These are phyloP conservation scores for Luperina nickerlii DNA, from an alignment of 2,888 invertebrate genomes.

Conservation along the genomic window DNA sequence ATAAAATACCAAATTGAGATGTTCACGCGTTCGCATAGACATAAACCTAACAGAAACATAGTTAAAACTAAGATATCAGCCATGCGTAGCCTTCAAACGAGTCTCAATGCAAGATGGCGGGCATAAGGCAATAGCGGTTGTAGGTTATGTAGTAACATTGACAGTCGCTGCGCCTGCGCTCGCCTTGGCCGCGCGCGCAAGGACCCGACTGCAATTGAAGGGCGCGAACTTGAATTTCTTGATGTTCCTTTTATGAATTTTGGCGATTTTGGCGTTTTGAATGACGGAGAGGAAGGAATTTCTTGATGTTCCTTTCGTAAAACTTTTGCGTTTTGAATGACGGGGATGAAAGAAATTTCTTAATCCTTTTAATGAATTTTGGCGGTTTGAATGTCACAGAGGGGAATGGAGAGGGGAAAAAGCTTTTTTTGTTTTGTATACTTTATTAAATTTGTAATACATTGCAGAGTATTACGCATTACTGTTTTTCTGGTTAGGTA, in stretches of 20 bases:
- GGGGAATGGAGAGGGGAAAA: background rate
- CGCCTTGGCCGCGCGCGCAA: conserved; percentile 84
- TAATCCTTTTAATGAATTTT: conserved; percentile 42
- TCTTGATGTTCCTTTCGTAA: background rate
- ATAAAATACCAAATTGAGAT: conserved; percentile 32
- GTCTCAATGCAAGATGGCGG: conserved; percentile 81
- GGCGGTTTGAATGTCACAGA: background rate
- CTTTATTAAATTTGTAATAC: background rate
- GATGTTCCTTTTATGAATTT: conserved; percentile 51
- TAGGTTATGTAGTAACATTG: conserved; percentile 87
- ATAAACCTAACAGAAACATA: conserved; percentile 53
- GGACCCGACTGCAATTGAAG: conserved; percentile 77
- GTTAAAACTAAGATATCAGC: conserved; percentile 66
- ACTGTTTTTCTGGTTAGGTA: background rate
- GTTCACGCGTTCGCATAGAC: conserved; percentile 24
- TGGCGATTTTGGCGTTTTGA: conserved; percentile 18
- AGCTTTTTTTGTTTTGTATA: background rate
- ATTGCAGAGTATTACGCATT: background rate
- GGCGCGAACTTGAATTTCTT: conserved; percentile 75
- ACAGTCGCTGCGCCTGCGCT: conserved; percentile 80
- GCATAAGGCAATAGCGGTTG: conserved; percentile 70
- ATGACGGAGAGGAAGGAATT: background rate
- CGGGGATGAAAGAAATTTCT: conserved; percentile 23
- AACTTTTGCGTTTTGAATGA: background rate
- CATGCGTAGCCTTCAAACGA: conserved; percentile 74